Conservation (phyloP, 2,888 invertebrate species). For the Oscheius myriophilus region DNA sequence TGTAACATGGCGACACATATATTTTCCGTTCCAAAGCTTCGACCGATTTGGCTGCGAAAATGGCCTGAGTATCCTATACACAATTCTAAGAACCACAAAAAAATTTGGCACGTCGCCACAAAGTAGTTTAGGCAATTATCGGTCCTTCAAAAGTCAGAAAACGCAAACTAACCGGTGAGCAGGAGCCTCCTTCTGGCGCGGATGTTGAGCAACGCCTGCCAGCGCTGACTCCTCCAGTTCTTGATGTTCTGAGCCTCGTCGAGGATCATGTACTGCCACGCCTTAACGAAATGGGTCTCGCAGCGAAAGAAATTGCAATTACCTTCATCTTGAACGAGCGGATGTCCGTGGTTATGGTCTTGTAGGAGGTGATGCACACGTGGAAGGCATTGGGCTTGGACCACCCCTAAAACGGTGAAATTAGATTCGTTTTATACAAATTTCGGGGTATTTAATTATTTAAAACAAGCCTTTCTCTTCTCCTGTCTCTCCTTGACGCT, state of each 20-base stretch:
- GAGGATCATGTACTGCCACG: constrained; percentile 96
- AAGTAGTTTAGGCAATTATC: too few species aligned
- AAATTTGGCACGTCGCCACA: too few species aligned
- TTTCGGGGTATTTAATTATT: constrained; percentile 10
- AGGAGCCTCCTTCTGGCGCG: constrained; percentile 89
- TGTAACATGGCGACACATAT: too few species aligned
- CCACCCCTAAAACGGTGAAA: constrained; percentile 86
- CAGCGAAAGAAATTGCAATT: constrained; percentile 9
- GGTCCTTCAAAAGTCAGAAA: background rate
- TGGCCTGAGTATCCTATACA: too few species aligned
- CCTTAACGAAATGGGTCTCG: too few species aligned
- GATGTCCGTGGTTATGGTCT: constrained; percentile 94
- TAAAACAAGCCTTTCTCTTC: constrained; percentile 72
- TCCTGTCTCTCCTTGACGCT: constrained; percentile 86
- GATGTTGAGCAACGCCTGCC: constrained; percentile 95
- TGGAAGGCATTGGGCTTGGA: constrained; percentile 96
- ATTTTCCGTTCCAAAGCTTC: too few species aligned
- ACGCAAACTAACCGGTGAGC: constrained; percentile 79
- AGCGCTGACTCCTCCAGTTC: constrained; percentile 97
- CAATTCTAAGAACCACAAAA: too few species aligned
- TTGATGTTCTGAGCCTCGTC: constrained; percentile 90
- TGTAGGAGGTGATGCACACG: constrained; percentile 75
- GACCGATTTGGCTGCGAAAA: too few species aligned
- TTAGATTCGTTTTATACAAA: constrained; percentile 70
- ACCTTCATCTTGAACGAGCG: constrained; percentile 94